Evolutionary conservation across 2,113 vertebrate genomes (phyloP).

Genomic region (Mellivora capensis): DNA sequence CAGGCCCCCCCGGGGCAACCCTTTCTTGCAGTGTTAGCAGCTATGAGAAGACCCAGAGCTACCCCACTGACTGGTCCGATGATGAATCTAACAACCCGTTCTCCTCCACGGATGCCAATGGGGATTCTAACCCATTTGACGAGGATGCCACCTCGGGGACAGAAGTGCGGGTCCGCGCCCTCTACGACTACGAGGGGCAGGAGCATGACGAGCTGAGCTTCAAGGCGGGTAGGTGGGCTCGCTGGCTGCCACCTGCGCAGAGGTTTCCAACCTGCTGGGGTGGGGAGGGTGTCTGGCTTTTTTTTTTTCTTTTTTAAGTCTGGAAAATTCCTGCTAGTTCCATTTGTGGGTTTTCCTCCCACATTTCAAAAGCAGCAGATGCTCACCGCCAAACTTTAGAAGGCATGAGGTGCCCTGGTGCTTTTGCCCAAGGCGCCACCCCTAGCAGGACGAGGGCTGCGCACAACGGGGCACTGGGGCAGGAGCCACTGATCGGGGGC

Average conservation of each 20-base stretch:
- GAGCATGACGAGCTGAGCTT: constrained; percentile 98
- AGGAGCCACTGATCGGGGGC: no score
- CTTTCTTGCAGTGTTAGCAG: constrained; percentile 85
- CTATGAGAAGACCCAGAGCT: constrained; percentile 88
- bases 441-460: neutral
- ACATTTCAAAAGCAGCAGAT: neutral
- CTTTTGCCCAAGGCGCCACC: accelerated
- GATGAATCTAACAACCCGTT: constrained; percentile 95
- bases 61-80: constrained; percentile 91
- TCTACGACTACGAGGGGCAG: constrained; percentile 98
- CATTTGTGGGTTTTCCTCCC: no score
- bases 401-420: neutral
- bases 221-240: constrained; percentile 89
- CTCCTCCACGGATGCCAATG: constrained; percentile 87
- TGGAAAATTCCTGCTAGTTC: neutral
- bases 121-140: constrained; percentile 95
- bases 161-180: constrained; percentile 91
- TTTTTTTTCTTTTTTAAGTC: neutral
- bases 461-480: neutral
- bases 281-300: neutral
- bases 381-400: neutral
- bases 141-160: constrained; percentile 85
- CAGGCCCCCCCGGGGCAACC: neutral
- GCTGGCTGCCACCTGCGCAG: accelerated
- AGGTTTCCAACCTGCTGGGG: neutral